These are phyloP conservation scores for Furcifer pardalis DNA, from an alignment of 2,797 vertebrate genomes.

Conservation along the genomic window DNA sequence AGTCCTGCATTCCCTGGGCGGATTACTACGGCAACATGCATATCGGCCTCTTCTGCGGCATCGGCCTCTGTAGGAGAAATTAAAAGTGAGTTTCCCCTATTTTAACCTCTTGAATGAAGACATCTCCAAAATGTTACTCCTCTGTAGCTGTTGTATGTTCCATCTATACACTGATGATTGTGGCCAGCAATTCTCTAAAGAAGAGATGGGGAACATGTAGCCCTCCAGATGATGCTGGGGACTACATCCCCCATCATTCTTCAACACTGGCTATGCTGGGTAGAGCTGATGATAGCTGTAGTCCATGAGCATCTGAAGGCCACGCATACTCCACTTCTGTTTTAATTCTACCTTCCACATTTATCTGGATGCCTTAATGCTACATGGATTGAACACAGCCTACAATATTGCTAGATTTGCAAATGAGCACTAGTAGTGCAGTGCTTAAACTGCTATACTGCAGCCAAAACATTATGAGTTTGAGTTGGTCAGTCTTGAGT, in stretches of 20 bases:
- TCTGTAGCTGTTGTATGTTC: neutral
- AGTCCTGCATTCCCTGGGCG: constrained; percentile 91
- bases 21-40: constrained; percentile 89
- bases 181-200: neutral
- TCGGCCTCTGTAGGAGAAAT: constrained; percentile 85
- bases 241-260: neutral
- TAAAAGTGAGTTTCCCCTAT: neutral
- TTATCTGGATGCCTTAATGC: neutral
- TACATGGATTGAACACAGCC: neutral
- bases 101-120: neutral
- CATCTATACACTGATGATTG: neutral
- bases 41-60: constrained; percentile 89
- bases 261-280: neutral
- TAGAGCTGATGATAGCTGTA: neutral
- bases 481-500: too few species aligned
- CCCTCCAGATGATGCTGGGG: neutral
- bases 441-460: too few species aligned
- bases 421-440: too few species aligned
- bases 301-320: neutral
- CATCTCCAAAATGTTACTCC: neutral
- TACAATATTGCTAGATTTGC: neutral
- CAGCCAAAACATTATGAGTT: too few species aligned
- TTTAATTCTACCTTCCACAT: neutral
- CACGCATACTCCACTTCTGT: neutral
- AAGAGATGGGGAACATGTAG: too few species aligned